Evolutionary conservation across 2,888 invertebrate species (phyloP).

Genomic region (Phragmatobia fuliginosa): DNA sequence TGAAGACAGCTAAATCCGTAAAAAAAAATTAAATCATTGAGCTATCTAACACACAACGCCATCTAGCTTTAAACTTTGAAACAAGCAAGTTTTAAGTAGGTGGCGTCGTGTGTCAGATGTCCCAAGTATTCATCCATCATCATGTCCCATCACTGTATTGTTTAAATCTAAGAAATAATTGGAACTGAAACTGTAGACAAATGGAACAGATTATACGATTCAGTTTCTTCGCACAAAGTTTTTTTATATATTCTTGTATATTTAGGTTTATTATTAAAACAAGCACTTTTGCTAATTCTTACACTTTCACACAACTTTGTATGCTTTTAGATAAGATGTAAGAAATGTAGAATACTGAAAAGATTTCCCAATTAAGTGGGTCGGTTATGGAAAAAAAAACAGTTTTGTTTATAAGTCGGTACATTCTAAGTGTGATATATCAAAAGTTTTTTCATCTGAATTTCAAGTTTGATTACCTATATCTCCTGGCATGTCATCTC

Average conservation of each 20-base stretch:
- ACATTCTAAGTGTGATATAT: background rate
- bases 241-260: background rate
- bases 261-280: background rate
- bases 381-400: background rate
- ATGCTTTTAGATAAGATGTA: background rate
- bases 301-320: background rate
- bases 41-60: no score
- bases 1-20: background rate
- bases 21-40: background rate
- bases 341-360: background rate
- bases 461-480: background rate
- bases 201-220: background rate
- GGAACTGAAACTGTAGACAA: background rate
- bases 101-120: no score
- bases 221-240: no score
- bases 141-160: no score
- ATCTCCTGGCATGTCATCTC: no score
- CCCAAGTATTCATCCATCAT: no score
- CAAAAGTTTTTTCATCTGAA: background rate
- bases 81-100: no score
- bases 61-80: no score
- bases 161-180: background rate
- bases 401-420: background rate
- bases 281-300: background rate
- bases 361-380: background rate